These are phyloP conservation scores for Drosophila mojavensis DNA, from an alignment of 1,140 invertebrate genomes.

Conservation along the genomic window DNA sequence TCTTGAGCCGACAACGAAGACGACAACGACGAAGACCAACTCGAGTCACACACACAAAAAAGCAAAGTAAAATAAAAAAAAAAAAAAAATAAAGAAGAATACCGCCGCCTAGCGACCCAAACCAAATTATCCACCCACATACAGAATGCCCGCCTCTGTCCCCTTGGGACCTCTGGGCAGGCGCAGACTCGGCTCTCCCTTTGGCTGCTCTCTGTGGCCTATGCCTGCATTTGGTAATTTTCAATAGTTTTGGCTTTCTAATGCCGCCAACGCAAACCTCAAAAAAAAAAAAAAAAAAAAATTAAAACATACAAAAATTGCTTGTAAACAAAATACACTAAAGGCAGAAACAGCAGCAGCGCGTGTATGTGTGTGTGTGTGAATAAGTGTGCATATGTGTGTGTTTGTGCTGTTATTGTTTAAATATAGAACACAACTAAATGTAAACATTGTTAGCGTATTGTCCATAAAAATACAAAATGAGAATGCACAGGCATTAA, in stretches of 20 bases:
- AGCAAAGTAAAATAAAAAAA: background rate
- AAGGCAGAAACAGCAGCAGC: conserved; percentile 13
- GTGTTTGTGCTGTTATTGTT: conserved; percentile 51
- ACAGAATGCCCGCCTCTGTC: background rate
- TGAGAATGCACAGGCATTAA: conserved; percentile 62
- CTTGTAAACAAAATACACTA: conserved; percentile 61
- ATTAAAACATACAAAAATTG: conserved; percentile 56
- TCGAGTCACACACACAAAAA: conserved; percentile 18
- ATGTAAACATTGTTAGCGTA: conserved; percentile 80
- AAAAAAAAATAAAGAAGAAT: background rate
- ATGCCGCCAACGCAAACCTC: conserved; percentile 42
- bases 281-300: conserved; percentile 18
- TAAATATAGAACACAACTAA: conserved; percentile 69
- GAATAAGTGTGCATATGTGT: background rate
- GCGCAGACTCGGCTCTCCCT: conserved; percentile 46
- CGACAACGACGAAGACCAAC: conserved; percentile 16
- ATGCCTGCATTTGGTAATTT: conserved; percentile 46
- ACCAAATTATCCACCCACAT: conserved; percentile 34
- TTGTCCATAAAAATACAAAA: conserved; percentile 76
- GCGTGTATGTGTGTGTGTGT: conserved; percentile 9
- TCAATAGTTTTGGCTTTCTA: conserved; percentile 42
- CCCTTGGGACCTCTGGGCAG: conserved; percentile 57
- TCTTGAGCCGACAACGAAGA: conserved; percentile 58
- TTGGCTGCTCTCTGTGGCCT: conserved; percentile 12
- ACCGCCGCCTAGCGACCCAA: conserved; percentile 38